Conservation (phyloP, 2,113 vertebrate species). For the Dasyprocta punctata region DNA sequence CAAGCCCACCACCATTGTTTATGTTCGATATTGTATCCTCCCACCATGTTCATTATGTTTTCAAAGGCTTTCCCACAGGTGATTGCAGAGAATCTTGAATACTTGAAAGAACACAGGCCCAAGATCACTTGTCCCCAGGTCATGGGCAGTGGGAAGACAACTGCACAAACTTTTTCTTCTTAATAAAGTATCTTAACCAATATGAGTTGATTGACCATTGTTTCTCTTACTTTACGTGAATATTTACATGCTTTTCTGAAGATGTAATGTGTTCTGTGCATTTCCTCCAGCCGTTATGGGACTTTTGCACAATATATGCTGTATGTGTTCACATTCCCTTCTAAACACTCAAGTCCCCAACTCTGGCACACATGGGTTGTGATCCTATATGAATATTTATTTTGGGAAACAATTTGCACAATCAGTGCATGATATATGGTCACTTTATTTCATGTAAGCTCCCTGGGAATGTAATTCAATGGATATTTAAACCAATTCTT, state of each 20-base stretch:
- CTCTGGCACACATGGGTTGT: background rate
- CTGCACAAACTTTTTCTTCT: background rate
- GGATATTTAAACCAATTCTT: background rate
- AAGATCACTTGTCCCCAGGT: background rate
- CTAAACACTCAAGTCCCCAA: background rate
- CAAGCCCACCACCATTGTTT: background rate
- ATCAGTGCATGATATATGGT: background rate
- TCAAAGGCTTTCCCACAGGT: slow-evolving; percentile 7
- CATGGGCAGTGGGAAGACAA: too few relatives aligned
- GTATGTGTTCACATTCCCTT: background rate
- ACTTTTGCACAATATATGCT: background rate
- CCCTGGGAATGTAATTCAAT: slow-evolving; percentile 7
- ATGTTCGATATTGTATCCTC: background rate
- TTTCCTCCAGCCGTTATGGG: background rate
- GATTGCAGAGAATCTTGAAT: background rate
- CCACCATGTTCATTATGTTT: background rate
- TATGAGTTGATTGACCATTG: background rate
- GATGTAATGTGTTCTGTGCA: background rate
- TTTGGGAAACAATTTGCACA: slow-evolving; percentile 35
- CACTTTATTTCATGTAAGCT: background rate
- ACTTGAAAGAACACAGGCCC: background rate
- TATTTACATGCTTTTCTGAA: background rate
- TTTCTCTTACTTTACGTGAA: background rate
- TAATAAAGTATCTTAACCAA: background rate
- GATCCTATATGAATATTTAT: background rate